These are phyloP conservation scores for Cynaeus angustus DNA, from an alignment of 2,888 invertebrate species.

Conservation along the genomic window DNA sequence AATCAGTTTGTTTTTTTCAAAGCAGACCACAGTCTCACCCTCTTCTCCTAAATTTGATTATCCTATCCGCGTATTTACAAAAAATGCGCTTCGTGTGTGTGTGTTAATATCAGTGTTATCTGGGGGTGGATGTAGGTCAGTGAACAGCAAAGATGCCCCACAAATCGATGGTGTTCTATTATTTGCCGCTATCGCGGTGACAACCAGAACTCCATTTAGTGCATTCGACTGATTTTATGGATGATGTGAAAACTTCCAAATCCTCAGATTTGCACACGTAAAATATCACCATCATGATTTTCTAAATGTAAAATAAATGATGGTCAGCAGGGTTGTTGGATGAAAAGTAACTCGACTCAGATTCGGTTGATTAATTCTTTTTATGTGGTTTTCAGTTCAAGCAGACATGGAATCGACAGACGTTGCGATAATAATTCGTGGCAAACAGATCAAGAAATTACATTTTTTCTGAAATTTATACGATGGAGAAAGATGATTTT, in stretches of 20 bases:
- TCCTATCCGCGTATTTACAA: neutral
- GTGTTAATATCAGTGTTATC: constrained; percentile 11
- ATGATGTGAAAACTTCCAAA: constrained; percentile 9
- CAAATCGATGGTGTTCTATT: constrained; percentile 36
- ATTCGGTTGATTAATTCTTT: constrained; percentile 12
- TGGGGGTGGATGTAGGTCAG: constrained; percentile 31
- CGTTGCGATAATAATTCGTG: constrained; percentile 8
- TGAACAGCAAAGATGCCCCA: constrained; percentile 34
- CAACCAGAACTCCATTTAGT: constrained; percentile 22
- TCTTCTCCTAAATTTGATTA: neutral
- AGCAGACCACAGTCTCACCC: too few species aligned
- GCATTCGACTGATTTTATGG: constrained; percentile 17
- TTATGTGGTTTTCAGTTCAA: constrained; percentile 1
- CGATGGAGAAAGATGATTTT: neutral
- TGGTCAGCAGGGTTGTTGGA: neutral
- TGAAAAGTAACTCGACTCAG: constrained; percentile 15
- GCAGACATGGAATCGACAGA: neutral
- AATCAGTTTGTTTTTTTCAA: too few species aligned
- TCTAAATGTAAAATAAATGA: constrained; percentile 8
- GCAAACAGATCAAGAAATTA: constrained; percentile 4
- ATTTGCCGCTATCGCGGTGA: constrained; percentile 19
- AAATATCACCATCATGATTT: neutral
- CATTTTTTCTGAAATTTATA: neutral
- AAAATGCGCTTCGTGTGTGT: constrained; percentile 6
- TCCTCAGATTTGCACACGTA: neutral